A percentile compares a stretch with the other conserved stretches of the same genome.
Conservation (phyloP, 2,113 vertebrate species). For the Crotophaga sulcirostris region DNA sequence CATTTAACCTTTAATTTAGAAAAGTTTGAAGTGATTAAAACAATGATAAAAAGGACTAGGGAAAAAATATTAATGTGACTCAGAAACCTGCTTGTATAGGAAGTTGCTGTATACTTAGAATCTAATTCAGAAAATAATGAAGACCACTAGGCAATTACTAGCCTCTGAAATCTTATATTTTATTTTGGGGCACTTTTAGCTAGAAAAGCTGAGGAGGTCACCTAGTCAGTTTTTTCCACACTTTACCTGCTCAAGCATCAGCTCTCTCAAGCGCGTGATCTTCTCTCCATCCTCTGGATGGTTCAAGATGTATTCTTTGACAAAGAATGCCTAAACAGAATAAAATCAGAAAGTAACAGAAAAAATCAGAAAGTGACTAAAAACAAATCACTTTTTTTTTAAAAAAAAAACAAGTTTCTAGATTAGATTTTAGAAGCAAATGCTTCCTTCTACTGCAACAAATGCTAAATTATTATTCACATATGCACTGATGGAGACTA, state of each 20-base stretch:
- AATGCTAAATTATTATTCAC: not conserved
- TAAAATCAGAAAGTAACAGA: not conserved
- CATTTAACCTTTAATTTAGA: not conserved
- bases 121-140: not conserved
- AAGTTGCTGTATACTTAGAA: not conserved
- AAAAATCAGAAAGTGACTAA: not conserved
- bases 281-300: constrained; percentile 98
- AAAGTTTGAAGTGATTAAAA: not conserved
- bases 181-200: not conserved
- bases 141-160: not conserved
- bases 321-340: constrained; percentile 89
- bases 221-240: not conserved
- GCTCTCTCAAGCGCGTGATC: constrained; percentile 91
- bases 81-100: not conserved
- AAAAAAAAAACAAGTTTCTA: not conserved
- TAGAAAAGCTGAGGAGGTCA: not conserved
- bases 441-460: not conserved
- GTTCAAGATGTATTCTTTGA: constrained; percentile 94
- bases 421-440: not conserved
- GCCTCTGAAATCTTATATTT: not conserved
- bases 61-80: not conserved
- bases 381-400: not conserved
- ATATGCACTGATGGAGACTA: not conserved
- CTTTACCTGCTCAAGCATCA: constrained; percentile 97
- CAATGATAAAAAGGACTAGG: not conserved